Evolutionary conservation across 1,140 invertebrate genomes (phyloP), one percentile per base, ranked within the genome.

Genomic region (Aricia agestis): DNA sequence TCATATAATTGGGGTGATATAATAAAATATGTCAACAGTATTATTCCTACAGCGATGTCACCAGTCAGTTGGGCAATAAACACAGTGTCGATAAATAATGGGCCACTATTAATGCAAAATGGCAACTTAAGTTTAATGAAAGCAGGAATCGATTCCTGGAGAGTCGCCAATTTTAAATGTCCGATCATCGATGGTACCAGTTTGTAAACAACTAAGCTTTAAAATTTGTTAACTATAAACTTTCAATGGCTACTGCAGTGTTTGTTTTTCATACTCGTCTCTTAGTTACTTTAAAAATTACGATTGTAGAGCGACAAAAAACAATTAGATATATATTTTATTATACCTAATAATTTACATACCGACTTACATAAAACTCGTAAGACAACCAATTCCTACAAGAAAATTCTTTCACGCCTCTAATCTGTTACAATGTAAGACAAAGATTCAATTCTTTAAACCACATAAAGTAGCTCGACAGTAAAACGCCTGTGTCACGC

Each of bases 391-490:
- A 36, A 36, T 36, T 6, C 36, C 6, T 36, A 7, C 9, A 6
- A 36, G 36, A 36, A 6, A 36, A 36, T 36, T 36, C 36, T 7
- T 36, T 36, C 45, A 52, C 45, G 45, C 1, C 36, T 52, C 45
- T 52, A 52, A 52, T 52, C 45, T 13, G 0, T 13, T 52, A 52
- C 45, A 52, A 52, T 52, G 45, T 52, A 13, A 13, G 11, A 52
- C 45, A 52, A 52, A 52, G 45, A 11, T 52, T 52, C 45, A 52
- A 66, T 61, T 69, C 52, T 42, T 36, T 32, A 66, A 25, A 57
- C 59, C 59, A 19, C 59, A 63, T 19, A 63, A 63, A 19, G 25
- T 63, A n/a, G 59, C 17, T 17, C 6, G 13, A 52, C 45, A 52
- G 13, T 52, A 52, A 52, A 52, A 1, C 45, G 45, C 13, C 45